Evolutionary conservation across 2,113 vertebrate species (phyloP).

Genomic region (Anguilla japonica): DNA sequence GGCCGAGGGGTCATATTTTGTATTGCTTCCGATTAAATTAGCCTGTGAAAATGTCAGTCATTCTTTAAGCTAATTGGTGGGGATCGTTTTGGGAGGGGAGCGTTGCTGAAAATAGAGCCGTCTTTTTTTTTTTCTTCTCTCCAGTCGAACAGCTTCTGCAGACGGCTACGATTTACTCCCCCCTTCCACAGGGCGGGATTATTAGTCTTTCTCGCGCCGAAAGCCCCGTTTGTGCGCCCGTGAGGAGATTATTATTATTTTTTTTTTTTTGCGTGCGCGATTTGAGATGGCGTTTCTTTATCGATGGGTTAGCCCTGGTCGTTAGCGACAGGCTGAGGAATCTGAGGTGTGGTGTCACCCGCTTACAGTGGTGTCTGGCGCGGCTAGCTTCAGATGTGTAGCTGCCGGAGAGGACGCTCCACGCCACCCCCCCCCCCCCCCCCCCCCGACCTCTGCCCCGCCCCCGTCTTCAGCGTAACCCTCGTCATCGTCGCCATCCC

Average conservation of each 20-base stretch:
- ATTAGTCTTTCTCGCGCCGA: neutral
- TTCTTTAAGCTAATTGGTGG: neutral
- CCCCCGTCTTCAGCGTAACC: no score
- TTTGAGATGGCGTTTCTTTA: no score
- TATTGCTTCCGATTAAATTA: neutral
- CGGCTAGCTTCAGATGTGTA: no score
- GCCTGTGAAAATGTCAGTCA: slow-evolving; percentile 3
- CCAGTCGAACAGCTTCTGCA: neutral
- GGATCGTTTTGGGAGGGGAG: neutral
- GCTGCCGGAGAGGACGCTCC: no score
- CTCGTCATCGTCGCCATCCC: no score
- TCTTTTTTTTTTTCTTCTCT: neutral
- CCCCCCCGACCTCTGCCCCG: no score
- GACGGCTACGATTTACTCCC: neutral
- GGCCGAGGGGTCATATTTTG: neutral
- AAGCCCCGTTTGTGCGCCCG: neutral
- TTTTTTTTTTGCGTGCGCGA: no score
- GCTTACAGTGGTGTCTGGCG: no score
- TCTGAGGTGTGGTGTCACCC: no score
- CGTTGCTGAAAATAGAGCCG: neutral
- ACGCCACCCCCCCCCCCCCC: no score
- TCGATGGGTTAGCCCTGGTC: no score
- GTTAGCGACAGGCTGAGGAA: no score
- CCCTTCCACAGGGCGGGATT: neutral
- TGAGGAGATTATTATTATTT: neutral